Evolutionary conservation across 2,113 vertebrate species (phyloP).

Genomic region (Micronisus gabar): DNA sequence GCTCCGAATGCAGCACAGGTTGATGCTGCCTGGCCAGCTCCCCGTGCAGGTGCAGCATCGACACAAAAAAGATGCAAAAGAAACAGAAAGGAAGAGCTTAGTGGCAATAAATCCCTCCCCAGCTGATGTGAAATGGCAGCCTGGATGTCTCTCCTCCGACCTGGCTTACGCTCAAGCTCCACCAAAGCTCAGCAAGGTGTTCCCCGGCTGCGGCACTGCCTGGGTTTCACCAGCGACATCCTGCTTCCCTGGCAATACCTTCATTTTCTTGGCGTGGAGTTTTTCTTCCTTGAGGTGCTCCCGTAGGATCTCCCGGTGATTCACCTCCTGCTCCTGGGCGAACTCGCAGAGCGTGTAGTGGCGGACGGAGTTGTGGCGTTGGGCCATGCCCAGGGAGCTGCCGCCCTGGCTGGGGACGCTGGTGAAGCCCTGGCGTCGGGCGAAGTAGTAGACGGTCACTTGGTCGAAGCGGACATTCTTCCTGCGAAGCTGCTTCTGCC

Average conservation of each 20-base stretch:
- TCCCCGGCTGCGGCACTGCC: accelerated
- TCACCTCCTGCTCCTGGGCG: constrained; percentile 91
- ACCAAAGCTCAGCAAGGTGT: background rate
- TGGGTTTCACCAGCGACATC: background rate
- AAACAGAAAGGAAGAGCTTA: background rate
- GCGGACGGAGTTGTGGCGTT: constrained; percentile 87
- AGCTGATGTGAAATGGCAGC: accelerated
- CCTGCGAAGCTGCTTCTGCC: constrained; percentile 81
- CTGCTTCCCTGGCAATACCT: constrained; percentile 67
- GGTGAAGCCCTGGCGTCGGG: constrained; percentile 95
- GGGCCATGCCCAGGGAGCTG: constrained; percentile 96
- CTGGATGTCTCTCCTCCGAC: background rate
- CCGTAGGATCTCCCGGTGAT: constrained; percentile 86
- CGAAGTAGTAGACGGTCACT: constrained; percentile 97
- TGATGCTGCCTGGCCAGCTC: background rate
- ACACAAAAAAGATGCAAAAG: background rate
- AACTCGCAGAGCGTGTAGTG: constrained; percentile 95
- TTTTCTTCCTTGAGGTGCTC: constrained; percentile 95
- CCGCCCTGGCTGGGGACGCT: constrained; percentile 97
- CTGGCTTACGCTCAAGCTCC: background rate
- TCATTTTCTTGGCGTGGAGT: constrained; percentile 92
- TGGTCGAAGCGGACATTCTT: constrained; percentile 94
- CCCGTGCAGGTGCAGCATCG: accelerated
- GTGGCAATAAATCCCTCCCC: background rate
- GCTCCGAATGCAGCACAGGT: background rate